Base-by-base conservation (phyloP, 2,113 vertebrate species). In the Pygathrix nemaeus region DNA sequence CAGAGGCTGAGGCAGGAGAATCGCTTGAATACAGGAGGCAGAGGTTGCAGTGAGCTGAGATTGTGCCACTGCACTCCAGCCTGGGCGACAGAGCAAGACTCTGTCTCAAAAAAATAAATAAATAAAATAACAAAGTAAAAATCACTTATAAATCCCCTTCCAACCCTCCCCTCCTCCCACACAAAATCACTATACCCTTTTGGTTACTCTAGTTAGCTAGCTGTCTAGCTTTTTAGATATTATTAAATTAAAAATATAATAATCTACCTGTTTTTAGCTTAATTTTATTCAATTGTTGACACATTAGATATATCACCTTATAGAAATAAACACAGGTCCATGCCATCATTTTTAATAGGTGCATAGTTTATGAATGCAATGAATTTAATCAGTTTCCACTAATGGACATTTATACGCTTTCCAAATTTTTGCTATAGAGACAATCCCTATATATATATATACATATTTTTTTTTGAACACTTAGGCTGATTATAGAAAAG, bases 181-280 rank as follows among this genome's bases (percentile, higher is more conserved):
- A 32, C 73, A 87, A 91, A 76, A 70, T 88, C 27, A 76, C n/a
- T 79, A 78, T 82, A 64, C 9, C 32, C 20, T 35, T 83, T 81
- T 91, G 57, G 61, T 64, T 80, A 81, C 21, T 89, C 61, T 72
- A 88, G 32, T 30, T 75, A 40, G 9, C 75, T 87, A 80, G 45
- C 64, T n/a, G 1, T 81, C 3, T 17, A 90, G 48, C 14, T 76
- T 86, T 86, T 80, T 73, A 86, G 20, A 35, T 59, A 52, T 43
- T 66, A 20, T 97, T 73, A 68, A 92, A 97, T 6, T 64, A 94
- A 64, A 73, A 91, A 6, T 17, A 68, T 43, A 72, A 93, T 80
- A 85, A 95, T 85, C 72, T 80, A 40, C 14, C 68, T 55, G 7
- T 87, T 81, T 73, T n/a, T 32, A 95, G 20, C 38, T 52, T 93